Conservation (phyloP, 1,140 invertebrate species). For the Drosophila baimaii region DNA sequence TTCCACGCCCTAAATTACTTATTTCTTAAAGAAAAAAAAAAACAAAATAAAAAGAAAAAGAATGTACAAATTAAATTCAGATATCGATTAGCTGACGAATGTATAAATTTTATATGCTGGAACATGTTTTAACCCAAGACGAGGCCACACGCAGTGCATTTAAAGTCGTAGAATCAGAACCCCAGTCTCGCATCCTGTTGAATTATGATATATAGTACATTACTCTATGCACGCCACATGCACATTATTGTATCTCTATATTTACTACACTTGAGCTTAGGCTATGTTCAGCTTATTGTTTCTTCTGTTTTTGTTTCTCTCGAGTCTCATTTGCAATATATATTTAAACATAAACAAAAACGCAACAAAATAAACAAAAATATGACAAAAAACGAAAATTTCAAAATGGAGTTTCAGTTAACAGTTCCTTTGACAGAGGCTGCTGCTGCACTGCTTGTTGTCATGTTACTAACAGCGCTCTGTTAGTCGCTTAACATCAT, state of each 20-base stretch:
- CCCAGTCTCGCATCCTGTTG: slow-evolving; percentile 63
- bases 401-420: slow-evolving; percentile 39
- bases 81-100: slow-evolving; percentile 54
- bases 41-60: slow-evolving; percentile 24
- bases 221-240: slow-evolving; percentile 66
- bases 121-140: slow-evolving; percentile 48
- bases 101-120: slow-evolving; percentile 57
- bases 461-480: slow-evolving; percentile 55
- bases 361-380: slow-evolving; percentile 62
- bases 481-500: slow-evolving; percentile 44
- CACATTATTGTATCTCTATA: slow-evolving; percentile 59
- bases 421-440: slow-evolving; percentile 9
- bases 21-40: slow-evolving; percentile 27
- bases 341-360: slow-evolving; percentile 42
- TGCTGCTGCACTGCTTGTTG: slow-evolving; percentile 40
- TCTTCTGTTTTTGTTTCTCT: slow-evolving; percentile 42
- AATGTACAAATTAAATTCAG: slow-evolving; percentile 65
- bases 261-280: slow-evolving; percentile 19
- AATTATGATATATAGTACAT: slow-evolving; percentile 58
- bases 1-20: slow-evolving; percentile 71
- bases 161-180: slow-evolving; percentile 54
- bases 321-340: slow-evolving; percentile 66
- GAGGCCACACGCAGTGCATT: slow-evolving; percentile 63
- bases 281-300: slow-evolving; percentile 55
- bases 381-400: slow-evolving; percentile 38